phyloP scores from a whole-genome alignment of 1,140 invertebrate genomes.

The Cherax destructor region DNA sequence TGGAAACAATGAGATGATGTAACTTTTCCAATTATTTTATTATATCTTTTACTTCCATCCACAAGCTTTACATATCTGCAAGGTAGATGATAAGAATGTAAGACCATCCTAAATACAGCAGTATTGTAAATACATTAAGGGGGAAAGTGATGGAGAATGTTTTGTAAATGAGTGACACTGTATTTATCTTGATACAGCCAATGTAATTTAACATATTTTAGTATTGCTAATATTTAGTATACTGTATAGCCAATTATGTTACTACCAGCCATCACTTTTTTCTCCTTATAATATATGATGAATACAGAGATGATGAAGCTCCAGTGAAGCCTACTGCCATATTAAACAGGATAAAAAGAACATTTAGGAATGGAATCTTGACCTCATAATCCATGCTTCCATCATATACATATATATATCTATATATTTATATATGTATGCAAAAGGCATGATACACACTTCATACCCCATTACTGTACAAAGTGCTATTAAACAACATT shows the following conservation, averaged over 20 bases:
- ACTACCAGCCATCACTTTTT: slow-evolving; percentile 51
- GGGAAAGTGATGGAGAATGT: slow-evolving; percentile 55
- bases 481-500: slow-evolving; percentile 32
- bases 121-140: slow-evolving; percentile 62
- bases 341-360: slow-evolving; percentile 34
- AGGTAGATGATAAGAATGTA: slow-evolving; percentile 65
- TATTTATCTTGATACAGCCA: neutral
- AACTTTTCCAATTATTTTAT: slow-evolving; percentile 41
- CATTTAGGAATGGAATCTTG: slow-evolving; percentile 23
- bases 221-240: neutral
- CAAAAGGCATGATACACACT: slow-evolving; percentile 59
- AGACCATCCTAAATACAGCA: slow-evolving; percentile 67
- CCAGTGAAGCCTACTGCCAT: slow-evolving; percentile 15
- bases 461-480: slow-evolving; percentile 54
- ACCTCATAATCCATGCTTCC: slow-evolving; percentile 26
- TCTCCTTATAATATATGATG: slow-evolving; percentile 51
- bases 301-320: slow-evolving; percentile 54
- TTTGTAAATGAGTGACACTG: neutral
- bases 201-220: neutral
- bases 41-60: slow-evolving; percentile 58
- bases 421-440: neutral
- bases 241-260: neutral
- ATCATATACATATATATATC: slow-evolving; percentile 9
- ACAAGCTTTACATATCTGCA: slow-evolving; percentile 67
- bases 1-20: neutral